Percentiles rank a stretch among this genome's conserved stretches.
Evolutionary conservation across 1,140 invertebrate genomes (phyloP).

Genomic region (Subanguina moxae): DNA sequence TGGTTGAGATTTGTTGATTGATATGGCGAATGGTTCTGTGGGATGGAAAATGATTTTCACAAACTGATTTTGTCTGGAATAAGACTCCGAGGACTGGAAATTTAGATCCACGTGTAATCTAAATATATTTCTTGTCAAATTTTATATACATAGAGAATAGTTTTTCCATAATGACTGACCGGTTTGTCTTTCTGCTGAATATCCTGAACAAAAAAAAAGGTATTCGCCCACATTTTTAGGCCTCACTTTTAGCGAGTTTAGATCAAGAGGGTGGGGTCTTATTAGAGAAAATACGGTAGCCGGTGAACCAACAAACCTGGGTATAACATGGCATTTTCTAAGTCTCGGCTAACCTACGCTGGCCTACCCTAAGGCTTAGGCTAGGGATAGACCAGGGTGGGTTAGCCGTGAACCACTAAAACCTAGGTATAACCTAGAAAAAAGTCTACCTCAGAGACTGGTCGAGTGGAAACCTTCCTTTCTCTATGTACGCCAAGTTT

Average conservation of each 20-base stretch:
- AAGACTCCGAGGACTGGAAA: conserved; percentile 12
- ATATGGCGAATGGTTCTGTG: conserved; percentile 33
- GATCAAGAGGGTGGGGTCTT: too few relatives aligned
- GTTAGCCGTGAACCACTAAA: background rate
- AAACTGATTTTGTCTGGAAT: background rate
- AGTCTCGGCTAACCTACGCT: too few relatives aligned
- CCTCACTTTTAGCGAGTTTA: conserved; percentile 2
- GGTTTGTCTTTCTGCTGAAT: conserved; percentile 34
- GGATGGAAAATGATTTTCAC: conserved; percentile 28
- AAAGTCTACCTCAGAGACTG: conserved; percentile 20
- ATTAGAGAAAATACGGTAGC: too few relatives aligned
- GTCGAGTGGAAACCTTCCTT: conserved; percentile 26
- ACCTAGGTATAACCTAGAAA: background rate
- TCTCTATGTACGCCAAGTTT: conserved; percentile 9
- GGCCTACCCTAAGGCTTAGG: too few relatives aligned
- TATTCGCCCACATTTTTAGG: background rate
- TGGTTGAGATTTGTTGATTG: conserved; percentile 9
- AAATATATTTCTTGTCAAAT: too few relatives aligned
- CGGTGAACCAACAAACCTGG: too few relatives aligned
- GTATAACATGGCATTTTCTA: too few relatives aligned
- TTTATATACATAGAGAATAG: too few relatives aligned
- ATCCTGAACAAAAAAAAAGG: conserved; percentile 28
- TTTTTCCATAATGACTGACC: too few relatives aligned
- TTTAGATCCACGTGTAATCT: conserved; percentile 23
- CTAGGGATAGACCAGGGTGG: background rate